Evolutionary conservation across 2,888 invertebrate species (phyloP), one percentile per base, ranked within the genome.

Genomic region (Limnephilus auricula): DNA sequence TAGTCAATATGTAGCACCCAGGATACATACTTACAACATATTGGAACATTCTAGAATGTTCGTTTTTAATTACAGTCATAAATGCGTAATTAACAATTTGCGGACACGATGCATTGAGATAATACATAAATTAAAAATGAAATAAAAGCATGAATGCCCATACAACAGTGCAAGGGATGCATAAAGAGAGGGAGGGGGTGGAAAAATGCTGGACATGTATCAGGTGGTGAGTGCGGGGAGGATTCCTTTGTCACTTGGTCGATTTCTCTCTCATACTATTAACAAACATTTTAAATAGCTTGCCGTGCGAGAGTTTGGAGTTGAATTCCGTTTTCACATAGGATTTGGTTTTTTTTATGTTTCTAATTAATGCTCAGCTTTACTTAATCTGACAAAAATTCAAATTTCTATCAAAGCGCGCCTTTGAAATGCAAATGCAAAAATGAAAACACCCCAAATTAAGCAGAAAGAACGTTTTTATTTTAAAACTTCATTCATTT

Each of bases 81-180:
- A 82, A 10, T 80, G 84, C 34, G 91, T 92, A 91, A 92, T 92
- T 91, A 92, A 91, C 90, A 91, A 92, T 92, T 83, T 84, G 87
- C 92, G 91, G 90, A 87, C 90, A 92, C 85, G 86, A 92, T 89
- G 83, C 88, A 79, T 83, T 78, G 18, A 84, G 90, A 92, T 91
- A 91, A 92, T 91, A 89, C 90, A 91, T 82, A 89, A 91, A 92
- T 92, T 92, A 89, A 90, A 91, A 91, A 90, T 91, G 89, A 92
- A 90, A 92, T 90, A 91, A 79, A 89, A 89, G 65, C 79, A 65
- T 45, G 32, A 90, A 87, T 79, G 50, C 89, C 89, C 45, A 13
- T 25, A 86, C 13, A 79, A 30, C n/a, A n/a, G 9, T 2, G 45
- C 4, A 50, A 86, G 37, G 86, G 86, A 86, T n/a, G 25, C n/a